Evolutionary conservation across 2,797 vertebrate genomes (phyloP), one percentile per base, ranked within the genome.

Genomic region (Limnodromus scolopaceus): DNA sequence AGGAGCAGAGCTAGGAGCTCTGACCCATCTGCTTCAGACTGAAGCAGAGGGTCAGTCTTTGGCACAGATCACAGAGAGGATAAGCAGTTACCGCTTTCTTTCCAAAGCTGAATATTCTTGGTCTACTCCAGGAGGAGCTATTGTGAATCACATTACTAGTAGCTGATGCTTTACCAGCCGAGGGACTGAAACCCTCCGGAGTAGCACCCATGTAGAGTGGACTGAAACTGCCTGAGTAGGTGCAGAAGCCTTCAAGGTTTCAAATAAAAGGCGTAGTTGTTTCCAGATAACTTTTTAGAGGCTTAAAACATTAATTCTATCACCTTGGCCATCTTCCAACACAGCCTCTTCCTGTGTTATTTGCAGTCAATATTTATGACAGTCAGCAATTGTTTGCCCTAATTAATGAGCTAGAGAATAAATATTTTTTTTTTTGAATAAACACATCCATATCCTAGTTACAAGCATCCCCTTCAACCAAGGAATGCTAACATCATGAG

Each of bases 271-370:
- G 3, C 74, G n/a, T 38, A 46, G 7, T 60, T 75, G 70, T 53
- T 83, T 55, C 74, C 88, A 95, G 80, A 66, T 57, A 78, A 88
- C 64, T 55, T 74, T 87, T 55, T 17, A 76, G 48, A 92, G 30
- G n/a, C 45, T 88, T 20, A 63, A 84, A 88, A 74, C 46, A 57
- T 58, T 51, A 95, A 91, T 84, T 41, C 55, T 76, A 65, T 85
- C 72, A 76, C 36, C 25, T n/a, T 85, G 93, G 84, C 71, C 81
- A 83, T 75, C 68, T 92, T 87, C 78, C 95, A 95, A 36, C 39
- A 74, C 27, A 69, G 68, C 18, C 45, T 48, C 27, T 89, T 95
- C 32, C 70, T n/a, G 32, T 76, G 70, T 30, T 60, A 43, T 27
- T 54, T 83, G 64, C 71, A 79, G 66, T 20, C 27, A 90, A 61